Conservation (phyloP, 2,797 vertebrate species). For the Argyrosomus regius region DNA sequence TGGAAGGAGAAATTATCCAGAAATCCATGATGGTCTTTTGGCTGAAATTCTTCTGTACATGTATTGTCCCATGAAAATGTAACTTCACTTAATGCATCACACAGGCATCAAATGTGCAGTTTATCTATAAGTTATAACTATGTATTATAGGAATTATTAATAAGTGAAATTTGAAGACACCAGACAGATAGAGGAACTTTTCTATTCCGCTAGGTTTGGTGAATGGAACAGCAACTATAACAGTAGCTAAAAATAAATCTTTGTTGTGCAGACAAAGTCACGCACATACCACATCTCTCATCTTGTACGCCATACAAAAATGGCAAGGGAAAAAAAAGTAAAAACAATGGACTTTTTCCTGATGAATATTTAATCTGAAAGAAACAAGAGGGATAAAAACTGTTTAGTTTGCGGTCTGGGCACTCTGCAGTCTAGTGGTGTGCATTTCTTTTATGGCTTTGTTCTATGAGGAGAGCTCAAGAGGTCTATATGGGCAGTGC, state of each 20-base stretch:
- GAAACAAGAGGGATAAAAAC: slow-evolving; percentile 24
- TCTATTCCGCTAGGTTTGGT: neutral
- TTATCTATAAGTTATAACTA: neutral
- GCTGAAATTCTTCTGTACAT: neutral
- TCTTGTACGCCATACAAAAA: slow-evolving; percentile 3
- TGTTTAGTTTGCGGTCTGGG: slow-evolving; percentile 1
- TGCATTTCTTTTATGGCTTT: slow-evolving; percentile 31
- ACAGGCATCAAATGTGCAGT: neutral
- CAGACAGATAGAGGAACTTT: neutral
- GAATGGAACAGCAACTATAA: neutral
- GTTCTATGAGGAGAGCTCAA: slow-evolving; percentile 9
- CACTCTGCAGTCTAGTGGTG: slow-evolving; percentile 29
- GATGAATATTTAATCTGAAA: slow-evolving; percentile 52
- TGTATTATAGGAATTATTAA: neutral
- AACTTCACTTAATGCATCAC: neutral
- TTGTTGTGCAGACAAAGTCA: slow-evolving; percentile 51
- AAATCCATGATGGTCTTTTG: neutral
- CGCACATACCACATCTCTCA: slow-evolving; percentile 24
- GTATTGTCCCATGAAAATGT: neutral
- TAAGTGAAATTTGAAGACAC: neutral
- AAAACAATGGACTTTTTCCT: slow-evolving; percentile 43
- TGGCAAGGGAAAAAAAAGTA: neutral
- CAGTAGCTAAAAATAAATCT: slow-evolving; percentile 35
- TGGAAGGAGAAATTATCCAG: neutral
- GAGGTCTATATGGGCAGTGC: slow-evolving; percentile 1